A percentile compares a stretch with the other conserved stretches of the same genome.
These are phyloP conservation scores for Chymomyza costata DNA, from an alignment of 1,140 invertebrate genomes.

Conservation along the genomic window DNA sequence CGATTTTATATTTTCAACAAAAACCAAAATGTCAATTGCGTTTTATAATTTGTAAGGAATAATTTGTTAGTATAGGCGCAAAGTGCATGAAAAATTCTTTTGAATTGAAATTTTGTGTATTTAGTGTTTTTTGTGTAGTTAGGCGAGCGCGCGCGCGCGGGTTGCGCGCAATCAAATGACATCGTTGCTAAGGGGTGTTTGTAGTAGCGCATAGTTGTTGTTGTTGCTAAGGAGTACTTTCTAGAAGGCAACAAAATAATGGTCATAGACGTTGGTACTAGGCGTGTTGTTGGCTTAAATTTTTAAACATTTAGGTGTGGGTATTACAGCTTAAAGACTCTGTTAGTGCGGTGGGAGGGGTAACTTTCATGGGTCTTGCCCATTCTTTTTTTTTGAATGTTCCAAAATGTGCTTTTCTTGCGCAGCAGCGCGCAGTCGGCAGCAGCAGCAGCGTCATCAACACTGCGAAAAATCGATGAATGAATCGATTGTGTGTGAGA, in stretches of 20 bases:
- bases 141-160: constrained; percentile 35
- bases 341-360: not conserved
- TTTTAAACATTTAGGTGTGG: too few relatives aligned
- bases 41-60: constrained; percentile 47
- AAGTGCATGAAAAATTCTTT: constrained; percentile 21
- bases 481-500: constrained; percentile 71
- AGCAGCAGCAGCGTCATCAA: constrained; percentile 37
- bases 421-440: constrained; percentile 48
- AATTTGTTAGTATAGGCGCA: constrained; percentile 7
- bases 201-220: constrained; percentile 31
- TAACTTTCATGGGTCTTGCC: constrained; percentile 12
- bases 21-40: constrained; percentile 43
- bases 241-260: constrained; percentile 37
- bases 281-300: too few relatives aligned
- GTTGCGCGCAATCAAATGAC: constrained; percentile 42
- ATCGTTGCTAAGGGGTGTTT: constrained; percentile 68
- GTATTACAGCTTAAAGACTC: too few relatives aligned
- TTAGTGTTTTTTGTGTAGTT: constrained; percentile 32
- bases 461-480: constrained; percentile 74
- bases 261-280: too few relatives aligned
- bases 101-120: constrained; percentile 64
- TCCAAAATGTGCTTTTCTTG: constrained; percentile 62
- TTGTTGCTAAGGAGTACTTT: constrained; percentile 49
- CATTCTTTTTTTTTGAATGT: constrained; percentile 16
- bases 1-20: constrained; percentile 1